phyloP scores from a whole-genome alignment of 1,140 invertebrate species.

The Cotesia glomerata region DNA sequence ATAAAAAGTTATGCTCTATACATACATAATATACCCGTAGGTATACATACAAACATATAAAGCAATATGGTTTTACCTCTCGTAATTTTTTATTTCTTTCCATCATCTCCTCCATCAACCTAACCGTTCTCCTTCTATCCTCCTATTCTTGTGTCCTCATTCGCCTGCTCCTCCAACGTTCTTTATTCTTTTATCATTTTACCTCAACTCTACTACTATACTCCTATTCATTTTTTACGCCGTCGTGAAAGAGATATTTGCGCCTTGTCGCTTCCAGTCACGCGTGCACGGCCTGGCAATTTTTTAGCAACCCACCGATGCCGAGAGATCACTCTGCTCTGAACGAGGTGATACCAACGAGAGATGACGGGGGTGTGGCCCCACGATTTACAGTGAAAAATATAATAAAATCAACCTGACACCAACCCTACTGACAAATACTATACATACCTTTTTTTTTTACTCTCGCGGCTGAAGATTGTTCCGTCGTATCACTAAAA shows the following conservation, averaged over 20 bases:
- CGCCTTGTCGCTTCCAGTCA: slow-evolving; percentile 5
- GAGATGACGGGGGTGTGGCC: slow-evolving; percentile 4
- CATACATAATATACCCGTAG: no score
- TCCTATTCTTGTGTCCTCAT: no score
- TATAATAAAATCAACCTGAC: background rate
- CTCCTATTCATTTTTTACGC: background rate
- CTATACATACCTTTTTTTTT: background rate
- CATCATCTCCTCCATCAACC: no score
- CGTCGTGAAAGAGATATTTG: slow-evolving; percentile 8
- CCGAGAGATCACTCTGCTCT: slow-evolving; percentile 3
- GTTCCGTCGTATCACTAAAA: no score
- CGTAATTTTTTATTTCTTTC: background rate
- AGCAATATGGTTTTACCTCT: slow-evolving; percentile 7
- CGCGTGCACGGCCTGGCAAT: background rate
- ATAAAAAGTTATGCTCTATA: background rate
- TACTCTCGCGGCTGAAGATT: no score
- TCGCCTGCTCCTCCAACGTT: no score
- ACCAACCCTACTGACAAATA: background rate
- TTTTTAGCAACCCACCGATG: slow-evolving; percentile 1
- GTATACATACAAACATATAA: background rate
- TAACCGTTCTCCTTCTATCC: no score
- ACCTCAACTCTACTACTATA: background rate
- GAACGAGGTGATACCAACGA: slow-evolving; percentile 2
- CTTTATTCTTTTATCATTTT: no score
- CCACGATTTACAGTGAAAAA: background rate